Evolutionary conservation across 2,113 vertebrate species (phyloP).

Genomic region (Heterocephalus glaber): DNA sequence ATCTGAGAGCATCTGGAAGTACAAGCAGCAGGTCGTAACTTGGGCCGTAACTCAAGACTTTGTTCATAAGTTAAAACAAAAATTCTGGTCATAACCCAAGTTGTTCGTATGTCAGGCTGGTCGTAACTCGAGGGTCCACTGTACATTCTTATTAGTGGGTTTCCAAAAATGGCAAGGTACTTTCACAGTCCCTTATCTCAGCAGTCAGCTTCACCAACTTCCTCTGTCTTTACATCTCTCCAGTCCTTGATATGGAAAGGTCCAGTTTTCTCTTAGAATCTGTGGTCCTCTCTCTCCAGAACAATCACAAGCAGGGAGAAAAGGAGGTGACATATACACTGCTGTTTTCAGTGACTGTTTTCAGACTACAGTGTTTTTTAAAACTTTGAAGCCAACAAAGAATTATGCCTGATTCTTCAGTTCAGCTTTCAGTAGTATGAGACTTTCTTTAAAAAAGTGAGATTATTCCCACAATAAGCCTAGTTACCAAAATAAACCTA

Average conservation of each 20-base stretch:
- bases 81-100: too few species aligned
- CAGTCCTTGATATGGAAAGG: background rate
- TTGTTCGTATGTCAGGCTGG: too few species aligned
- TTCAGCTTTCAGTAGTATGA: background rate
- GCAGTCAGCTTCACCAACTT: background rate
- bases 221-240: background rate
- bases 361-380: background rate
- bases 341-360: background rate
- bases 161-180: background rate
- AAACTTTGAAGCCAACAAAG: background rate
- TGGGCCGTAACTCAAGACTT: too few species aligned
- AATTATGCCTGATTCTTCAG: background rate
- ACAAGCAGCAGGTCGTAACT: too few species aligned
- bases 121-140: too few species aligned
- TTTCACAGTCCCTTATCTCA: too few species aligned
- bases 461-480: background rate
- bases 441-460: background rate
- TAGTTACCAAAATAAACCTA: background rate
- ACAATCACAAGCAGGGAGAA: background rate
- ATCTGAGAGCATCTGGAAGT: too few species aligned
- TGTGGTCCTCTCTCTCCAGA: background rate
- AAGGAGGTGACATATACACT: background rate
- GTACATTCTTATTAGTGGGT: background rate
- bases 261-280: background rate
- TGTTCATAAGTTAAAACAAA: too few species aligned